Evolutionary conservation across 92 coral and sea anemone species (phyloP).

Genomic region (Porites lobata): DNA sequence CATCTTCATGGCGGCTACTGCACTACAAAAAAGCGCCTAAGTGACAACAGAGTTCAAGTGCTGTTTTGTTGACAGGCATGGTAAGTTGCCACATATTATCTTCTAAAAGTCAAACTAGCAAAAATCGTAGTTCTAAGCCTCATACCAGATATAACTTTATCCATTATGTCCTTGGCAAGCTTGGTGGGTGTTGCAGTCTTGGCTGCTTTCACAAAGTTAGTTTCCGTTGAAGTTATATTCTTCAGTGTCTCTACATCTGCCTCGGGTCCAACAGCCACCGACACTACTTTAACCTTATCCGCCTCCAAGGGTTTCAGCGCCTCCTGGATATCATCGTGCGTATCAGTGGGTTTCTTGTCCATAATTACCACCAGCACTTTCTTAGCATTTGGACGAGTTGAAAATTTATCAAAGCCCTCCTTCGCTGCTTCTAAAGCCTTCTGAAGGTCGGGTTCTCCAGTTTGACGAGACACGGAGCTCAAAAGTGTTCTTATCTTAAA

Average conservation of each 20-base stretch:
- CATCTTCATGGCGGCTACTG: no score
- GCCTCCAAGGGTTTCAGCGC: slow-evolving; percentile 69
- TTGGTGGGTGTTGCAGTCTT: slow-evolving; percentile 74
- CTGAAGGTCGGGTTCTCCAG: slow-evolving; percentile 67
- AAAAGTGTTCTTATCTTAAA: slow-evolving; percentile 35
- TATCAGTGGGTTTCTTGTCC: slow-evolving; percentile 63
- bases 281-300: slow-evolving; percentile 68
- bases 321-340: slow-evolving; percentile 46
- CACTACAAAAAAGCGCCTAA: no score
- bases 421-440: slow-evolving; percentile 65
- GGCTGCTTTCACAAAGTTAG: slow-evolving; percentile 66
- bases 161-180: slow-evolving; percentile 74
- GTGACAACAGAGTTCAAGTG: no score
- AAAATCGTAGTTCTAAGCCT: background rate
- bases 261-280: slow-evolving; percentile 81
- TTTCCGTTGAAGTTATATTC: slow-evolving; percentile 56
- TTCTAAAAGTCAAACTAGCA: no score
- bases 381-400: slow-evolving; percentile 79
- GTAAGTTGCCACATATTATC: no score
- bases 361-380: slow-evolving; percentile 81
- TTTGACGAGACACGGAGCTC: slow-evolving; percentile 67
- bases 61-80: no score
- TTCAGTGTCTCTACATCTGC: slow-evolving; percentile 56
- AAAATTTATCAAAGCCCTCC: slow-evolving; percentile 60
- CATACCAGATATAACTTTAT: slow-evolving; percentile 55